These are phyloP conservation scores for Eospalax fontanierii DNA, from an alignment of 2,797 vertebrate species.

Conservation along the genomic window DNA sequence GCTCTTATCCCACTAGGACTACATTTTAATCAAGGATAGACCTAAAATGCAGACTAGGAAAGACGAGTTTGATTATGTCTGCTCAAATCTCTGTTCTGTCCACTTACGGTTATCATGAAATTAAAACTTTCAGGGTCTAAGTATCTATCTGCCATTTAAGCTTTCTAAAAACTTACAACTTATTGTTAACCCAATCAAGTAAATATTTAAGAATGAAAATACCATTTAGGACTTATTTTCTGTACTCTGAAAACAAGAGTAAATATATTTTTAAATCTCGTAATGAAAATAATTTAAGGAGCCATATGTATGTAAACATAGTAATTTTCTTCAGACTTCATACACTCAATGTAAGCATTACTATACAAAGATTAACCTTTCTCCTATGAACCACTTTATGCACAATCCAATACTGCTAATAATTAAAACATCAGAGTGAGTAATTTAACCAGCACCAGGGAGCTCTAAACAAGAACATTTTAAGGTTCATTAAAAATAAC, in stretches of 20 bases:
- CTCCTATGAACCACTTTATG: conserved; percentile 74
- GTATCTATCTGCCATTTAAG: neutral
- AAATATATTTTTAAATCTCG: conserved; percentile 32
- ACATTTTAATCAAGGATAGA: neutral
- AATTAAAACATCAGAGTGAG: conserved; percentile 69
- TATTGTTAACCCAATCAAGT: conserved; percentile 48
- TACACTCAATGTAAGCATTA: conserved; percentile 58
- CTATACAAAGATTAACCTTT: conserved; percentile 66
- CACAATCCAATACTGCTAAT: conserved; percentile 44
- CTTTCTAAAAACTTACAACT: conserved; percentile 19
- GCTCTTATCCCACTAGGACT: neutral
- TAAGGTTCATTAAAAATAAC: conserved; percentile 77
- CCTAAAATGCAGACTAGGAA: conserved; percentile 28
- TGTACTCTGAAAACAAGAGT: neutral
- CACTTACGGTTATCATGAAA: neutral
- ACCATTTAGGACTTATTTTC: conserved; percentile 25
- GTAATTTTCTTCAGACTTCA: conserved; percentile 51
- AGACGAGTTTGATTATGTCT: neutral
- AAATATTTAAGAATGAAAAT: conserved; percentile 60
- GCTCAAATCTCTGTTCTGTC: neutral
- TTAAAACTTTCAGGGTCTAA: neutral
- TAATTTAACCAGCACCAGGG: conserved; percentile 81
- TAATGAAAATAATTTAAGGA: conserved; percentile 62
- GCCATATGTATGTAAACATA: conserved; percentile 15
- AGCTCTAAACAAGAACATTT: conserved; percentile 89